Evolutionary conservation across 2,888 invertebrate genomes (phyloP).

Genomic region (Conchocele bisecta): DNA sequence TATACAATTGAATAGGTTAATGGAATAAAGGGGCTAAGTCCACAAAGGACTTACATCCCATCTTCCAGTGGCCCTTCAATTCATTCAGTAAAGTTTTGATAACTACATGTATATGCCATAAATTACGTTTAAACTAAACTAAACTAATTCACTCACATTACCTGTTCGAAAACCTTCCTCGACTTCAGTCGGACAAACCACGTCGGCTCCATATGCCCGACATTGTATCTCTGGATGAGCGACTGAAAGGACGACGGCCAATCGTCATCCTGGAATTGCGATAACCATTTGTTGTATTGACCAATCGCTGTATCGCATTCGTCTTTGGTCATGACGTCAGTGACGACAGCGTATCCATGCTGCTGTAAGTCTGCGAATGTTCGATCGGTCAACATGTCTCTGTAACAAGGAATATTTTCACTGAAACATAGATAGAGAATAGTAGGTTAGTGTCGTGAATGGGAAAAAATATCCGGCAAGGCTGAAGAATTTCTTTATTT

Average conservation of each 20-base stretch:
- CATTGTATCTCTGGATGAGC: conserved; percentile 72
- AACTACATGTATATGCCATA: too few species aligned
- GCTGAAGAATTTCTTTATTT: too few species aligned
- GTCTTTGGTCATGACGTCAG: conserved; percentile 49
- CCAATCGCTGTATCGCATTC: conserved; percentile 65
- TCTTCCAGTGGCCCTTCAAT: too few species aligned
- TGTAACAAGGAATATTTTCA: too few species aligned
- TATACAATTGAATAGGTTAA: too few species aligned
- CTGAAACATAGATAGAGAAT: too few species aligned
- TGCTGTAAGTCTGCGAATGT: conserved; percentile 56
- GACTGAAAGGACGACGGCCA: conserved; percentile 65
- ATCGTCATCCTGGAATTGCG: conserved; percentile 57
- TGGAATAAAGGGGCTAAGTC: too few species aligned
- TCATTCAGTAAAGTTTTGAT: too few species aligned
- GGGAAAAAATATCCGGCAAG: too few species aligned
- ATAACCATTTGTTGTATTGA: conserved; percentile 65
- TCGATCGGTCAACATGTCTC: conserved; percentile 39
- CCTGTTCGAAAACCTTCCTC: conserved; percentile 69
- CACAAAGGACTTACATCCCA: too few species aligned
- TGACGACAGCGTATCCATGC: conserved; percentile 69
- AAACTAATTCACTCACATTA: conserved; percentile 77
- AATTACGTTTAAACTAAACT: too few species aligned
- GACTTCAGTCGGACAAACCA: conserved; percentile 71
- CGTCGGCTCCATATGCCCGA: conserved; percentile 68
- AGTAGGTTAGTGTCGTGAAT: too few species aligned